Conservation (phyloP, 1,140 invertebrate genomes). For the Drosophila repletoides region DNA sequence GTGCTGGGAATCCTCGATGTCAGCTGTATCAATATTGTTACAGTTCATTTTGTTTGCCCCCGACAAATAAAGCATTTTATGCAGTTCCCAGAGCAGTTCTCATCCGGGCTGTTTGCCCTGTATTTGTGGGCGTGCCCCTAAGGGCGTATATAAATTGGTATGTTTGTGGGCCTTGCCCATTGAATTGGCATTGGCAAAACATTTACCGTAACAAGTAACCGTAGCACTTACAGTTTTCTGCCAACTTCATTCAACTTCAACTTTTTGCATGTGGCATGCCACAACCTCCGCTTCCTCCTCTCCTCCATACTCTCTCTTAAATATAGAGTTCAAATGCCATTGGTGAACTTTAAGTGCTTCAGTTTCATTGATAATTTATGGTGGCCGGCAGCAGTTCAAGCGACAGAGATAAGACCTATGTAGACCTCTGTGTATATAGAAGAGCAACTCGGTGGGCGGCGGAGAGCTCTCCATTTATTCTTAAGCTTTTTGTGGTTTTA, state of each 20-base stretch:
- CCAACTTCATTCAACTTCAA: slow-evolving; percentile 18
- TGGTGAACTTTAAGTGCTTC: slow-evolving; percentile 22
- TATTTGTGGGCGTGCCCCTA: slow-evolving; percentile 5
- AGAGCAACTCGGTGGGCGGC: too few species aligned
- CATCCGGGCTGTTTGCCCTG: slow-evolving; percentile 24
- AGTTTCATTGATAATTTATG: slow-evolving; percentile 35
- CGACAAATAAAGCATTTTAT: slow-evolving; percentile 74
- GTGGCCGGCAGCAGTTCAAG: not conserved
- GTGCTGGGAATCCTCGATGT: slow-evolving; percentile 52
- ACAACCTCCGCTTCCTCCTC: not conserved
- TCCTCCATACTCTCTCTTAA: not conserved
- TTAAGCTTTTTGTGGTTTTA: not conserved
- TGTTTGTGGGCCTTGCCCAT: slow-evolving; percentile 39
- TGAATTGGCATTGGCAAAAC: slow-evolving; percentile 48
- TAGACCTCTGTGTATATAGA: not conserved
- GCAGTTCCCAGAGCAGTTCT: slow-evolving; percentile 36
- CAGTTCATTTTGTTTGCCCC: slow-evolving; percentile 78
- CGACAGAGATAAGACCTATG: slow-evolving; percentile 2
- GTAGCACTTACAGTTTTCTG: slow-evolving; percentile 15
- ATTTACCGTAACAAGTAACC: not conserved
- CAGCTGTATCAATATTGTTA: slow-evolving; percentile 79
- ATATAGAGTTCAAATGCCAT: slow-evolving; percentile 39
- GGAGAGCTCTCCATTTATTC: not conserved
- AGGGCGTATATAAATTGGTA: not conserved
- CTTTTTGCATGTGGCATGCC: slow-evolving; percentile 39